Evolutionary conservation across 2,113 vertebrate species (phyloP).

Genomic region (Numenius arquata): DNA sequence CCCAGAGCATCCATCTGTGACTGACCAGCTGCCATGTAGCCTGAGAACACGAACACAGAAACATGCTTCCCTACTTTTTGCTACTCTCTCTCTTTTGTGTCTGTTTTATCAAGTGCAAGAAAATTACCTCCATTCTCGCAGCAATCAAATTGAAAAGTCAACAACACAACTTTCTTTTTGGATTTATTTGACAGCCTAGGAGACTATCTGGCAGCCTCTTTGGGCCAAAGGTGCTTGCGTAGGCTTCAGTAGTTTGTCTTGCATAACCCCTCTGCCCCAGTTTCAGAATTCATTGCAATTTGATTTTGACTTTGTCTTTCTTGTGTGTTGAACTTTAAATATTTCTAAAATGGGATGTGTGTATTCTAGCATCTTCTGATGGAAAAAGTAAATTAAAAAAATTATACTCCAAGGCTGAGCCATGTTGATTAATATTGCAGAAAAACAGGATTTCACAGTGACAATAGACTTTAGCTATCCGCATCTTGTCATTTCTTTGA

Average conservation of each 20-base stretch:
- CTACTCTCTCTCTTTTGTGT: background rate
- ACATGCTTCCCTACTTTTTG: background rate
- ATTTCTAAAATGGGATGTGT: background rate
- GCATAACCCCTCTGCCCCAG: background rate
- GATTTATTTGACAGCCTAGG: background rate
- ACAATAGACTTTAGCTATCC: background rate
- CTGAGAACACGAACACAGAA: background rate
- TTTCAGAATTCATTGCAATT: background rate
- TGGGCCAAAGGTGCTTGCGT: background rate
- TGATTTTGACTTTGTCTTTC: background rate
- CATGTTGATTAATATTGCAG: background rate
- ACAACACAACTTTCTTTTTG: background rate
- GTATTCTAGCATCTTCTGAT: background rate
- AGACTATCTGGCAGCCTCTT: background rate
- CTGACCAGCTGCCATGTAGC: conserved; percentile 7
- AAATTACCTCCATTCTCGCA: background rate
- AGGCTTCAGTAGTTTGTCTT: background rate
- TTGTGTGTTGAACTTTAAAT: background rate
- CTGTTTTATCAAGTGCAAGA: background rate
- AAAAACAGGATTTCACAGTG: background rate
- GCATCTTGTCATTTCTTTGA: background rate
- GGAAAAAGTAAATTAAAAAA: background rate
- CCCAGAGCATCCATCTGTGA: conserved; percentile 32
- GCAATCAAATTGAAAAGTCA: background rate
- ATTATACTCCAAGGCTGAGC: background rate